phyloP scores from a whole-genome alignment of 2,888 invertebrate species.

The Linnaemya vulpina region DNA sequence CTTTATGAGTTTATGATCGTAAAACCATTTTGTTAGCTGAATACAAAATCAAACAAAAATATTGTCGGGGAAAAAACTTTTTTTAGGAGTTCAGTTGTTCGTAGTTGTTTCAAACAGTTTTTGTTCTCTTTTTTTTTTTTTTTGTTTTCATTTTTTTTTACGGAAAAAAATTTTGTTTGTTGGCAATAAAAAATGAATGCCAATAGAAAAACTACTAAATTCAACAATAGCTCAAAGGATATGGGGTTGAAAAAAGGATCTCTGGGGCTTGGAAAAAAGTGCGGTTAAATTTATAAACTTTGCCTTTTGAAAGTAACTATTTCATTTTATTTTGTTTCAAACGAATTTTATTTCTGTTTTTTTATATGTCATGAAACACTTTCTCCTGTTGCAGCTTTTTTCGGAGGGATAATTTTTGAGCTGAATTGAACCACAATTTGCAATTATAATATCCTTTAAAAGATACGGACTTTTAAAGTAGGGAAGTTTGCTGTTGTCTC shows the following conservation, averaged over 20 bases:
- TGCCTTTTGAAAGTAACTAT: neutral
- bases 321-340: neutral
- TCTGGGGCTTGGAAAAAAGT: neutral
- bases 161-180: conserved; percentile 55
- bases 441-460: neutral
- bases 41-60: conserved; percentile 47
- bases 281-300: conserved; percentile 1
- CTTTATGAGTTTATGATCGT: conserved; percentile 82
- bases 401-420: too few species aligned
- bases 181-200: conserved; percentile 39
- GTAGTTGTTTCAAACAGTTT: conserved; percentile 55
- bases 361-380: neutral
- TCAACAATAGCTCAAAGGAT: conserved; percentile 26
- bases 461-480: neutral
- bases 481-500: neutral
- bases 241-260: neutral
- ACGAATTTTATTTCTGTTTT: neutral
- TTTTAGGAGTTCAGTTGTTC: conserved; percentile 50
- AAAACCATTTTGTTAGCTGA: conserved; percentile 76
- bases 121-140: neutral
- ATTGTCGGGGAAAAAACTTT: conserved; percentile 67
- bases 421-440: too few species aligned
- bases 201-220: conserved; percentile 29
- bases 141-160: too few species aligned
- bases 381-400: neutral